Evolutionary conservation across 2,797 vertebrate genomes (phyloP).

Genomic region (Falco berigora): DNA sequence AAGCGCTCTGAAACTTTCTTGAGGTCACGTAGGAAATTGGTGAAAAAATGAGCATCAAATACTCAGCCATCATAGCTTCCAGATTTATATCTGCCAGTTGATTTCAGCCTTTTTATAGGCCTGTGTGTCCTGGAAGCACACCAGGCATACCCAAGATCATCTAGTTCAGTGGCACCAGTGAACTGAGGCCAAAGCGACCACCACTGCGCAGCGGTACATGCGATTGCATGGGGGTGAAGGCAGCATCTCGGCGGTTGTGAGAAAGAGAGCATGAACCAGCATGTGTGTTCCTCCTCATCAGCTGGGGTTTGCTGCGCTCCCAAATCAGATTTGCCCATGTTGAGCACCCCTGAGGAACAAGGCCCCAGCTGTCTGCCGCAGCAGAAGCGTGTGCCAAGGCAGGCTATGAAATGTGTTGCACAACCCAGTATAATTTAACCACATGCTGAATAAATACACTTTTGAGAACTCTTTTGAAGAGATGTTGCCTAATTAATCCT

Average conservation of each 20-base stretch:
- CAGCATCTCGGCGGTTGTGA: not conserved
- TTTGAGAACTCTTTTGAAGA: conserved; percentile 51
- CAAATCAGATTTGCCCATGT: not conserved
- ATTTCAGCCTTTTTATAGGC: not conserved
- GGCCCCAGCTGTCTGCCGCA: not conserved
- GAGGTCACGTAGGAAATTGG: not conserved
- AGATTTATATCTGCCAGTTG: not conserved
- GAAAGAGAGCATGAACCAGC: not conserved
- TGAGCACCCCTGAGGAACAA: not conserved
- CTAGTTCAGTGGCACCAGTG: not conserved
- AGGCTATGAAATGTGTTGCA: not conserved
- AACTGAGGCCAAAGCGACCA: not conserved
- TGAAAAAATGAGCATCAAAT: not conserved
- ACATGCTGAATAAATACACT: conserved; percentile 58
- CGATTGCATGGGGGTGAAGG: not conserved
- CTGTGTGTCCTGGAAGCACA: not conserved
- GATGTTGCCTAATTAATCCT: conserved; percentile 63
- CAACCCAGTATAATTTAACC: conserved; percentile 23
- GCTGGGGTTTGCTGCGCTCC: not conserved
- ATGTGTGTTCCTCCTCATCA: not conserved
- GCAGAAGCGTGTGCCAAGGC: not conserved
- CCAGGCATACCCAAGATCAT: accelerated
- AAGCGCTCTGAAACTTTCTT: not conserved
- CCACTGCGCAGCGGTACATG: accelerated
- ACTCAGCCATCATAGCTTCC: not conserved